A percentile compares a stretch with the other conserved stretches of the same genome.
Conservation (phyloP, 2,797 vertebrate genomes). For the Trachurus trachurus region DNA sequence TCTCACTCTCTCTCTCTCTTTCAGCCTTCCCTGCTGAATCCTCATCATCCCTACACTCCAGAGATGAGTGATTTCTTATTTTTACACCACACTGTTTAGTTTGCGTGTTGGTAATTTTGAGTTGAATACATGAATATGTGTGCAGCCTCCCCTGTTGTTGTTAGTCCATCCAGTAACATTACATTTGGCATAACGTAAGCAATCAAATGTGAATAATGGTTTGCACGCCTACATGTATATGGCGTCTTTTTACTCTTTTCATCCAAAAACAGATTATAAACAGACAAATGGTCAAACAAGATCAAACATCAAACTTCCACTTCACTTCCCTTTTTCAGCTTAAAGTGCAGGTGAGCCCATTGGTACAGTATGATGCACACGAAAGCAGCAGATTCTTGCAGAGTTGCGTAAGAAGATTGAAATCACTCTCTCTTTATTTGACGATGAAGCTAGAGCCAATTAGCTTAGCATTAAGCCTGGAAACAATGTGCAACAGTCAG, state of each 20-base stretch:
- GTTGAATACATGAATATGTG: no score
- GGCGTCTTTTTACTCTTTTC: background rate
- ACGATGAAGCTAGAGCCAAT: background rate
- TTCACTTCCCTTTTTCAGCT: background rate
- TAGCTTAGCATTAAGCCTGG: slow-evolving; percentile 7
- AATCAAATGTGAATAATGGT: background rate
- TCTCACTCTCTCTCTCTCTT: no score
- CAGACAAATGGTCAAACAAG: background rate
- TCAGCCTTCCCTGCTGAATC: no score
- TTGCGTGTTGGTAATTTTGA: no score
- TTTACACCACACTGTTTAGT: no score
- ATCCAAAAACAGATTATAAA: slow-evolving; percentile 3
- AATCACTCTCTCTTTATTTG: background rate
- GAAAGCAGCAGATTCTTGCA: background rate
- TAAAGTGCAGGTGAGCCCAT: background rate
- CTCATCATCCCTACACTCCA: no score
- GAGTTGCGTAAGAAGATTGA: background rate
- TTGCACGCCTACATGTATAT: no score
- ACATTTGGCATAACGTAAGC: slow-evolving; percentile 6
- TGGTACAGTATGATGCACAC: background rate
- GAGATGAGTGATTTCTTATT: no score
- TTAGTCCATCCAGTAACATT: no score
- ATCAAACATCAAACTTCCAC: slow-evolving; percentile 4
- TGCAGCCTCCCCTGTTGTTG: no score
- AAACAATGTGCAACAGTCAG: background rate